Base-by-base conservation (phyloP, 1,140 invertebrate genomes). In the Campodea augens region DNA sequence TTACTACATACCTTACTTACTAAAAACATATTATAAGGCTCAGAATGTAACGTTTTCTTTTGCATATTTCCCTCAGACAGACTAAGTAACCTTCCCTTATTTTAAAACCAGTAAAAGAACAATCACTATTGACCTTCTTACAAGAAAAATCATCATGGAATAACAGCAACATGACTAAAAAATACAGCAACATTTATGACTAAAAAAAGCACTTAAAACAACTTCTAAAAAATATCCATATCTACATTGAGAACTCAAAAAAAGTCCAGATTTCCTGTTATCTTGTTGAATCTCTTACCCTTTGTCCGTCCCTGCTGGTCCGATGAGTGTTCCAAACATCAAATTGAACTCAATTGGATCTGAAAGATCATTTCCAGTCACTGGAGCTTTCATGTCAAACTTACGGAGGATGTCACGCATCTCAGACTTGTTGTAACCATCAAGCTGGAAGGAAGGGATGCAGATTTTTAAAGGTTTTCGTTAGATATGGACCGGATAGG, bases 281-380 rank as follows among this genome's bases (percentile, higher is more conserved):
- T n/a, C n/a, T n/a, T 15, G n/a, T n/a, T n/a, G n/a, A n/a, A n/a
- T n/a, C n/a, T n/a, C 51, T 52, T 60, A 75, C 66, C 90, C 91
- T 70, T 95, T 95, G 0, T 93, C 67, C 21, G 85, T 61, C 2
- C 95, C 95, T 48, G 90, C 85, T 5, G 95, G 93, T 22, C 95
- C 95, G 57, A 98, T 98, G 57, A 85, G 82, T 0, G 92, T 98
- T 25, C 75, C 80, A 65, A 99, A 98, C 95, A 98, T 98, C 2
- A 98, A 69, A 67, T 98, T 99, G 61, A 99, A 98, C 55, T 97
- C 89, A 47, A 97, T 81, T 0, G 93, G 90, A 54, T 95, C 88
- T 0, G 81, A 79, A 1, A 99, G 63, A 45, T 95, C 83, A 69
- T 98, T 98, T 15, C 83, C 84, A 57, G 88, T 93, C 1, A 89